These are phyloP conservation scores for Toxotes lorentzi DNA, from an alignment of 2,797 vertebrate species.

Conservation along the genomic window DNA sequence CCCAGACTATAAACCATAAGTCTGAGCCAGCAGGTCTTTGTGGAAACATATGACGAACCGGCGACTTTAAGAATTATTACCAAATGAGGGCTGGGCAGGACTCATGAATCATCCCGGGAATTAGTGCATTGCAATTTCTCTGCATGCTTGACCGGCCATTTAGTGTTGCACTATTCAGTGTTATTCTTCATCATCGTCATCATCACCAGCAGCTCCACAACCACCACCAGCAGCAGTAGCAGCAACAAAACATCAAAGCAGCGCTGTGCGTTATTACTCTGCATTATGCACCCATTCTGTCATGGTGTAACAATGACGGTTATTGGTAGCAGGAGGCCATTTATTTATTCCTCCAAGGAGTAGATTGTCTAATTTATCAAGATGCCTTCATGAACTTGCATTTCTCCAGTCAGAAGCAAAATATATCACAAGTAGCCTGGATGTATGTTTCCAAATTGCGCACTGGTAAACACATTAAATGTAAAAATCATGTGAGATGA, in stretches of 20 bases:
- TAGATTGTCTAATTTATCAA: conserved; percentile 47
- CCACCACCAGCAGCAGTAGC: neutral
- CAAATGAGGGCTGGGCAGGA: conserved; percentile 38
- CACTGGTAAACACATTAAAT: neutral
- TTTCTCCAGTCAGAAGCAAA: neutral
- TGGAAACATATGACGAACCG: conserved; percentile 58
- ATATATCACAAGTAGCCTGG: neutral
- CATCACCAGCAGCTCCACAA: neutral
- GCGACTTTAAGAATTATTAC: conserved; percentile 59
- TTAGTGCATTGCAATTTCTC: conserved; percentile 39
- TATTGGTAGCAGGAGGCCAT: conserved; percentile 51
- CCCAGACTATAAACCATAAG: conserved; percentile 45
- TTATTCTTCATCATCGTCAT: conserved; percentile 46
- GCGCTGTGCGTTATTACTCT: conserved; percentile 33
- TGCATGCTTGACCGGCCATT: conserved; percentile 46
- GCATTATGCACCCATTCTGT: conserved; percentile 57
- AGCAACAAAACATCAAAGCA: conserved; percentile 40
- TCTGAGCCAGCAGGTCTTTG: conserved; percentile 62
- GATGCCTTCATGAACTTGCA: conserved; percentile 21
- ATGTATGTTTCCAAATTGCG: neutral
- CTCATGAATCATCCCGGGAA: conserved; percentile 59
- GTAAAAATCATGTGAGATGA: neutral
- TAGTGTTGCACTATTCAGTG: conserved; percentile 15
- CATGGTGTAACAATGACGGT: conserved; percentile 50
- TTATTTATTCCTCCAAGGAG: conserved; percentile 51